phyloP scores from a whole-genome alignment of 2,888 invertebrate genomes.

The Sinotaia quadrata region DNA sequence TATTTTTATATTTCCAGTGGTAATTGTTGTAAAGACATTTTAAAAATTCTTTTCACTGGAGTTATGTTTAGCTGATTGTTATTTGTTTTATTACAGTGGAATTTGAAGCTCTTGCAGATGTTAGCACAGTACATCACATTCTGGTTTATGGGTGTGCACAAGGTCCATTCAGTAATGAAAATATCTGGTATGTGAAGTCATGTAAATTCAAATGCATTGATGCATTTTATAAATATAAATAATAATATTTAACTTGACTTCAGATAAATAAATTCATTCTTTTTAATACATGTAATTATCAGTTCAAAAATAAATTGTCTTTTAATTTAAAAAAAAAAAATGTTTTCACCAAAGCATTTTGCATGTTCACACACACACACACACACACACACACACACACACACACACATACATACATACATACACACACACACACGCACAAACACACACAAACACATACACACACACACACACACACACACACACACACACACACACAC shows the following conservation, averaged over 20 bases:
- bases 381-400: not conserved
- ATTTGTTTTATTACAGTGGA: conserved; percentile 80
- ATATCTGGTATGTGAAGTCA: conserved; percentile 75
- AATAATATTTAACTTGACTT: no score
- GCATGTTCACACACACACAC: not conserved
- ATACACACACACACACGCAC: conserved; percentile 3
- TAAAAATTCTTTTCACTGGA: no score
- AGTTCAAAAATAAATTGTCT: no score
- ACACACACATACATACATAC: not conserved
- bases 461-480: not conserved
- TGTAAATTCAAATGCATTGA: not conserved
- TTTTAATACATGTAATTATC: no score
- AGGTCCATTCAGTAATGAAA: conserved; percentile 71
- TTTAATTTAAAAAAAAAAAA: no score
- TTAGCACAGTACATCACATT: conserved; percentile 76
- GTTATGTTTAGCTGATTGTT: not conserved
- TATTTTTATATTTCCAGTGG: no score
- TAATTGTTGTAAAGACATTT: no score
- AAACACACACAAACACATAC: no score
- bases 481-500: not conserved
- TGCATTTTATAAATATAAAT: no score
- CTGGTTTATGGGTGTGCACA: conserved; percentile 75
- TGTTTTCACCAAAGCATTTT: no score
- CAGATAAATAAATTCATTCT: no score
- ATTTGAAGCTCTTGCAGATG: conserved; percentile 75